Evolutionary conservation across 1,140 invertebrate species (phyloP).

Genomic region (Drosophila santomea): DNA sequence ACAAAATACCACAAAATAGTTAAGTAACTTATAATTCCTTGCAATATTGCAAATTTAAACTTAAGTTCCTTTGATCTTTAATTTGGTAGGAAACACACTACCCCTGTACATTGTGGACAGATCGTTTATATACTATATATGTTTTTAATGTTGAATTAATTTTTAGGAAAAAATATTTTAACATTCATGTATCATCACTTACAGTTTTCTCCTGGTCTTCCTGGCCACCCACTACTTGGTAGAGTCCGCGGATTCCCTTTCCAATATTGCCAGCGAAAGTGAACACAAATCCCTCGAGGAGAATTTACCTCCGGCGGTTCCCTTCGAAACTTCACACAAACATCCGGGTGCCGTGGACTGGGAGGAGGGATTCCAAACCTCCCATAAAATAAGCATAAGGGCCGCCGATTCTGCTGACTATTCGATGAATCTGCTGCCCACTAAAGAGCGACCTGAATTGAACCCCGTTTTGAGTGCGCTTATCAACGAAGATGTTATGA

Average conservation of each 20-base stretch:
- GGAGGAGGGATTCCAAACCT: conserved; percentile 74
- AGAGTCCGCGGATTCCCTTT: conserved; percentile 11
- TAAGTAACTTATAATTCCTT: no score
- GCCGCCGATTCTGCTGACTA: conserved; percentile 62
- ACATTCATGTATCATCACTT: not conserved
- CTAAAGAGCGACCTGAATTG: conserved; percentile 81
- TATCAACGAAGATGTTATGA: conserved; percentile 84
- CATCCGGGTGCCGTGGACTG: conserved; percentile 54
- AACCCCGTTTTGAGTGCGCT: conserved; percentile 81
- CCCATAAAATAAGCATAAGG: conserved; percentile 70
- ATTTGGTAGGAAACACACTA: no score
- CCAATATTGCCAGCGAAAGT: conserved; percentile 17
- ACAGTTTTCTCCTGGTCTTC: conserved; percentile 60
- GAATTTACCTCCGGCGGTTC: not conserved
- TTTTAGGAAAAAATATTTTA: no score
- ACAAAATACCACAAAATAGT: no score
- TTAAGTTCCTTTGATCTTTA: no score
- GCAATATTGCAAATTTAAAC: no score
- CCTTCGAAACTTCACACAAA: conserved; percentile 81
- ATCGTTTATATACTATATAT: no score
- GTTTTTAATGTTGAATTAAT: no score
- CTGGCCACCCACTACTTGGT: conserved; percentile 20
- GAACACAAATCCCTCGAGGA: conserved; percentile 11
- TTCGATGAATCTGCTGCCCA: conserved; percentile 77
- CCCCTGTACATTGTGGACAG: no score